Conservation (phyloP, 2,888 invertebrate genomes). For the Willowsia nigromaculata region DNA sequence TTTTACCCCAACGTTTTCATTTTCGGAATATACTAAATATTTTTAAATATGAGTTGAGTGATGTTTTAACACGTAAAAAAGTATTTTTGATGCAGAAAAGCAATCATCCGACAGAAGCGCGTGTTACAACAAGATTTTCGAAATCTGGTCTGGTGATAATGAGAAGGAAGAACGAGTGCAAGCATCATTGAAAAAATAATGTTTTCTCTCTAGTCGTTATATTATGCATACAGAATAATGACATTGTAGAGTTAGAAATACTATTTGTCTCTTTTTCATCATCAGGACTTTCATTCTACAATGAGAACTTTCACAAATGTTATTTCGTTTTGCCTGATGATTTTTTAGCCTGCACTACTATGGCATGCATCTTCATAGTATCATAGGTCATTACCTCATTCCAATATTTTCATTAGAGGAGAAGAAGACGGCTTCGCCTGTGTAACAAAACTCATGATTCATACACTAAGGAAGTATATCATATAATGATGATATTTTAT, state of each 20-base stretch:
- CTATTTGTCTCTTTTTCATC: slow-evolving; percentile 21
- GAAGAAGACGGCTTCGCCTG: neutral
- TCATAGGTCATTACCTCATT: neutral
- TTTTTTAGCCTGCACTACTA: neutral
- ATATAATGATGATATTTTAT: neutral
- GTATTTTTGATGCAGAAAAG: too few species aligned
- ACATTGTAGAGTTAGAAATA: neutral
- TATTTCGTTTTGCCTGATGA: neutral
- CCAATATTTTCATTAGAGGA: neutral
- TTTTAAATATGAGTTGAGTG: too few species aligned
- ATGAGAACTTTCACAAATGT: slow-evolving; percentile 35
- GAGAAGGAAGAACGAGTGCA: too few species aligned
- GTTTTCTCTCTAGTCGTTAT: neutral
- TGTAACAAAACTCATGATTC: neutral
- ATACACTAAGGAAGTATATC: neutral
- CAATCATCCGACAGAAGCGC: too few species aligned
- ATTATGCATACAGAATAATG: neutral
- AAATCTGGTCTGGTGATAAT: too few species aligned
- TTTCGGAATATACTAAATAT: too few species aligned
- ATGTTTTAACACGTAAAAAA: too few species aligned
- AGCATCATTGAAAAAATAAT: neutral
- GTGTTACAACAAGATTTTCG: too few species aligned
- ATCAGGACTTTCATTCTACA: too few species aligned
- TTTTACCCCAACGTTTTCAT: too few species aligned
- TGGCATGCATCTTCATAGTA: neutral